Conservation (phyloP, 2,888 invertebrate genomes). For the Heliconius ismenius region DNA sequence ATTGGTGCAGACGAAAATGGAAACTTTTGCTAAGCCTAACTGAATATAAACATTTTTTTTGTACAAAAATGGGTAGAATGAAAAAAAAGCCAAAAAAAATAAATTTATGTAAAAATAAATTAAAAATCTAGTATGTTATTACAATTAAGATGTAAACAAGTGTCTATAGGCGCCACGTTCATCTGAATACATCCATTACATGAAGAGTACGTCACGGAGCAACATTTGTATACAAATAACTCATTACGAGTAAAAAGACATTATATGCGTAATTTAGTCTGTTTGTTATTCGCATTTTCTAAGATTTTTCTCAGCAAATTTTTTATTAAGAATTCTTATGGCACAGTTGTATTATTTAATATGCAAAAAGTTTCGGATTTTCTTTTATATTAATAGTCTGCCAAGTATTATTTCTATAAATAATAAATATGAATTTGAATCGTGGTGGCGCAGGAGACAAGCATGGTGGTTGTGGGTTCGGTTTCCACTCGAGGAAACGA, state of each 20-base stretch:
- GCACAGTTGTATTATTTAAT: neutral
- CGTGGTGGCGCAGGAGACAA: too few relatives aligned
- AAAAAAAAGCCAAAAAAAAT: neutral
- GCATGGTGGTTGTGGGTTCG: too few relatives aligned
- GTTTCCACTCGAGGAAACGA: too few relatives aligned
- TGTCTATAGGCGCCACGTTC: constrained; percentile 5
- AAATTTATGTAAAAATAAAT: neutral
- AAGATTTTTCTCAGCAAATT: neutral
- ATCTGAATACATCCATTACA: constrained; percentile 21
- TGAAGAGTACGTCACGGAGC: constrained; percentile 38
- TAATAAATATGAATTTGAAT: too few relatives aligned
- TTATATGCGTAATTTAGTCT: constrained; percentile 36
- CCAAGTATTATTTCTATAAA: neutral
- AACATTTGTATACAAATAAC: constrained; percentile 41
- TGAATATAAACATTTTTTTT: too few relatives aligned
- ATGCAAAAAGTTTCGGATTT: neutral
- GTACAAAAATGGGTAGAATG: too few relatives aligned
- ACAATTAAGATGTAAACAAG: constrained; percentile 1
- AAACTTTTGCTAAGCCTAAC: too few relatives aligned
- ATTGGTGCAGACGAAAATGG: neutral
- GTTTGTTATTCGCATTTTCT: constrained; percentile 28
- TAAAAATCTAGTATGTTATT: neutral
- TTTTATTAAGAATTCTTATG: neutral
- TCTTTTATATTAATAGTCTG: neutral
- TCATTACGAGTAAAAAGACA: constrained; percentile 39